These are phyloP conservation scores for Hydrochoerus hydrochaeris DNA, from an alignment of 2,113 vertebrate genomes.

Conservation along the genomic window DNA sequence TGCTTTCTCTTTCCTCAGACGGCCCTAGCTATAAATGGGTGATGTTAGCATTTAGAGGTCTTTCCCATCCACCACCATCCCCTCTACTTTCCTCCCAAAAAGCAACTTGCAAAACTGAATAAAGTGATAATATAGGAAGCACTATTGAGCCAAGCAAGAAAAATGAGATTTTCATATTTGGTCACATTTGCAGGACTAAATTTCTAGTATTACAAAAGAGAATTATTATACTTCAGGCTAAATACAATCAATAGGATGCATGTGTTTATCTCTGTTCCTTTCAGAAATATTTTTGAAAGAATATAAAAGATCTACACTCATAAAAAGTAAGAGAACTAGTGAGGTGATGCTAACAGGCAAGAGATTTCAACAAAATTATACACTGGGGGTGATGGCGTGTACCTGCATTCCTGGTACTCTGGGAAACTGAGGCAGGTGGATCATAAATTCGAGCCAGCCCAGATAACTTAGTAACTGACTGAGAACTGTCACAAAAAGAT, in stretches of 20 bases:
- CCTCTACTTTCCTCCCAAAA: not conserved
- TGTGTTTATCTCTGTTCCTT: not conserved
- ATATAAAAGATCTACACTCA: conserved; percentile 6
- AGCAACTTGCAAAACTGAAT: conserved; percentile 55
- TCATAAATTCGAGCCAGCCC: not conserved
- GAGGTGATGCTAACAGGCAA: not conserved
- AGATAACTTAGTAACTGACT: not conserved
- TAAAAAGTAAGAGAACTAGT: not conserved
- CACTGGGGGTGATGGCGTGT: not conserved
- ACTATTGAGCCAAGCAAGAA: conserved; percentile 23
- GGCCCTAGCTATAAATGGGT: not conserved
- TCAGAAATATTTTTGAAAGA: conserved; percentile 21
- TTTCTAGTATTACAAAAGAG: not conserved
- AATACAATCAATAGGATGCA: not conserved
- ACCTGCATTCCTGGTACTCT: not conserved
- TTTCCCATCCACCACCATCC: not conserved
- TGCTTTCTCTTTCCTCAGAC: conserved; percentile 57
- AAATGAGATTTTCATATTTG: not conserved
- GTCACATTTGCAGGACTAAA: not conserved
- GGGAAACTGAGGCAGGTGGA: not conserved
- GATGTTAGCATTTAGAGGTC: not conserved
- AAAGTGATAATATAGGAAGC: conserved; percentile 16
- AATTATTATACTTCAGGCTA: conserved; percentile 24
- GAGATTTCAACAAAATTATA: not conserved
- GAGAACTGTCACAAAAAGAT: not conserved